Evolutionary conservation across 2,797 vertebrate species (phyloP), one percentile per base, ranked within the genome.

Genomic region (Spizella passerina): DNA sequence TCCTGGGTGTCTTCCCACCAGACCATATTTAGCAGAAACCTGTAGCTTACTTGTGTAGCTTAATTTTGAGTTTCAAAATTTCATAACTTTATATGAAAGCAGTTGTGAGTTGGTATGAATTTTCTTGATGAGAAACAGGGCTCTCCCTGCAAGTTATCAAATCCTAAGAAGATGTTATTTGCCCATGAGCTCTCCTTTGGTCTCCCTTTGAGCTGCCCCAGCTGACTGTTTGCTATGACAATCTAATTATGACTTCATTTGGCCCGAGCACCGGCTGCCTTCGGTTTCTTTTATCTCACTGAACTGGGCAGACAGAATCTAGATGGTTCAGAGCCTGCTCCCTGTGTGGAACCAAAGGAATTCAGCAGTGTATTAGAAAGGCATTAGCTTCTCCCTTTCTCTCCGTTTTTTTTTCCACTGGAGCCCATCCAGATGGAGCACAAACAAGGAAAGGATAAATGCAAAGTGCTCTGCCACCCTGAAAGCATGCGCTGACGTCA

Each of bases 391-490:
- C 82, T 90, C 55, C 18, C 83, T 75, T 79, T 68, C 29, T 57
- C 11, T 60, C 10, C 34, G 38, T 32, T 36, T 64, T 46, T 47
- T 39, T 68, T 50, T 41, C 73, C 77, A 56, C 27, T 94, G 97
- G 96, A 97, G 73, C 60, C 55, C 22, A 80, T 92, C 95, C 97
- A 97, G 92, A 96, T 78, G 83, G 85, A 95, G 91, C 61, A 96
- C 96, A 97, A 96, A 97, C 93, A 96, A 96, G 95, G 96, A 88
- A 79, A 95, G 86, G 90, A 95, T 89, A 88, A 95, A 96, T 46
- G 77, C 93, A 50, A 91, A 96, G 77, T 16, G 75, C 91, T 94
- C 90, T 94, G 86, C 96, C 60, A 82, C 86, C 79, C 95, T 76
- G 86, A 84, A 94, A 96, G 85, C 86, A 75, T 0, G 57, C 16